Conservation (phyloP, 2,888 invertebrate genomes). For the Brassicogethes aeneus region DNA sequence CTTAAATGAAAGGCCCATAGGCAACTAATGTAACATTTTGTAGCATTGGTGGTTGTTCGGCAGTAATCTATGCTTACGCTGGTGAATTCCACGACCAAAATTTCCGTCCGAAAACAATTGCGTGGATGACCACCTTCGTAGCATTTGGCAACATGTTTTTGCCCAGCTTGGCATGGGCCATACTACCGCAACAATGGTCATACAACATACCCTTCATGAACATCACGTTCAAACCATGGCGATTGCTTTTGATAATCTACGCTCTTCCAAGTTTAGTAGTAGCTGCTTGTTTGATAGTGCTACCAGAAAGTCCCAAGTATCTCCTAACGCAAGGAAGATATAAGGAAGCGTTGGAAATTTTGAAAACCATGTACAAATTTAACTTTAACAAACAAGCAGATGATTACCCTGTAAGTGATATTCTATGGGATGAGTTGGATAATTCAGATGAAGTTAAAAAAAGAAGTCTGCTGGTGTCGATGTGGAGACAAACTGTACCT, state of each 20-base stretch:
- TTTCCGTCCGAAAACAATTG: slow-evolving; percentile 40
- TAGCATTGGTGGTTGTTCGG: slow-evolving; percentile 42
- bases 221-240: slow-evolving; percentile 35
- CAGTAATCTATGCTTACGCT: slow-evolving; percentile 44
- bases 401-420: too few relatives aligned
- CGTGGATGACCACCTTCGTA: slow-evolving; percentile 38
- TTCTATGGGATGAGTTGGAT: too few relatives aligned
- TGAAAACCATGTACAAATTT: too few relatives aligned
- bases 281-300: slow-evolving; percentile 24
- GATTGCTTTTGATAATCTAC: slow-evolving; percentile 34
- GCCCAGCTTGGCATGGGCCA: slow-evolving; percentile 36
- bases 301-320: slow-evolving; percentile 41
- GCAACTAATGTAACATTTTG: too few relatives aligned
- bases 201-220: slow-evolving; percentile 44
- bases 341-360: slow-evolving; percentile 30
- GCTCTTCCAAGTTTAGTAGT: slow-evolving; percentile 33
- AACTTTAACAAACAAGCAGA: too few relatives aligned
- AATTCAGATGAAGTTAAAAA: too few relatives aligned
- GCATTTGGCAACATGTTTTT: slow-evolving; percentile 35
- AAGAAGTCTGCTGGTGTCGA: too few relatives aligned
- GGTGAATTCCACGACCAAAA: slow-evolving; percentile 45
- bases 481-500: too few relatives aligned
- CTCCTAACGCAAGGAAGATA: slow-evolving; percentile 31
- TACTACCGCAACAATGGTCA: slow-evolving; percentile 31
- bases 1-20: slow-evolving; percentile 9